These are phyloP conservation scores for Macroteleia sp. DNA, from an alignment of 2,888 invertebrate genomes.

Conservation along the genomic window DNA sequence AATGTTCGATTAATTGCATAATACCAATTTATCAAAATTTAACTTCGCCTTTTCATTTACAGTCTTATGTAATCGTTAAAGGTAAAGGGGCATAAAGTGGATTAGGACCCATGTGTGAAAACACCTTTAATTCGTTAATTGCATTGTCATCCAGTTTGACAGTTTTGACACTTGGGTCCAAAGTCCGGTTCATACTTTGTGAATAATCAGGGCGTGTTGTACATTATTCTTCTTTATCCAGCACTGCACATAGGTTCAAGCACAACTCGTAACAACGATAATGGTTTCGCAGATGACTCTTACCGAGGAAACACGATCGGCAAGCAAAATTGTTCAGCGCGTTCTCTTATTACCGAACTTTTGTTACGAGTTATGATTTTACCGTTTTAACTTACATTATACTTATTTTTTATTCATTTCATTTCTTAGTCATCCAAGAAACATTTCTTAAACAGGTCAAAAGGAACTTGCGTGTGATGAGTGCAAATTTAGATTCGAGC, in stretches of 20 bases:
- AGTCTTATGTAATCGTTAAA: slow-evolving; percentile 15
- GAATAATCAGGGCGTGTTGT: slow-evolving; percentile 7
- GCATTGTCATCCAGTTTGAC: no score
- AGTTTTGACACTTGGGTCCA: slow-evolving; percentile 15
- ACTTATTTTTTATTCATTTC: no score
- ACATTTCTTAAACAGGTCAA: no score
- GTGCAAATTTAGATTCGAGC: no score
- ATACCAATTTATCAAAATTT: no score
- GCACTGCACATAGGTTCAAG: slow-evolving; percentile 38
- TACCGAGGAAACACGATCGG: no score
- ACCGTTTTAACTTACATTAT: no score
- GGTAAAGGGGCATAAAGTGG: slow-evolving; percentile 5
- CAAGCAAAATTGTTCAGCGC: not conserved
- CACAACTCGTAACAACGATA: slow-evolving; percentile 17
- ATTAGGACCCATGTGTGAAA: slow-evolving; percentile 9
- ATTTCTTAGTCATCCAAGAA: no score
- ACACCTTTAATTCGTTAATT: no score
- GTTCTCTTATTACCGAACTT: not conserved
- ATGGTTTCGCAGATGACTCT: slow-evolving; percentile 9
- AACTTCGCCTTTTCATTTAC: slow-evolving; percentile 17
- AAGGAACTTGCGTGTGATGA: no score
- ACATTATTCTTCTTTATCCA: slow-evolving; percentile 55
- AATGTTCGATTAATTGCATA: no score
- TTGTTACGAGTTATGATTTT: no score
- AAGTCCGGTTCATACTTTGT: not conserved